Evolutionary conservation across 2,113 vertebrate species (phyloP).

Genomic region (Astur gentilis): DNA sequence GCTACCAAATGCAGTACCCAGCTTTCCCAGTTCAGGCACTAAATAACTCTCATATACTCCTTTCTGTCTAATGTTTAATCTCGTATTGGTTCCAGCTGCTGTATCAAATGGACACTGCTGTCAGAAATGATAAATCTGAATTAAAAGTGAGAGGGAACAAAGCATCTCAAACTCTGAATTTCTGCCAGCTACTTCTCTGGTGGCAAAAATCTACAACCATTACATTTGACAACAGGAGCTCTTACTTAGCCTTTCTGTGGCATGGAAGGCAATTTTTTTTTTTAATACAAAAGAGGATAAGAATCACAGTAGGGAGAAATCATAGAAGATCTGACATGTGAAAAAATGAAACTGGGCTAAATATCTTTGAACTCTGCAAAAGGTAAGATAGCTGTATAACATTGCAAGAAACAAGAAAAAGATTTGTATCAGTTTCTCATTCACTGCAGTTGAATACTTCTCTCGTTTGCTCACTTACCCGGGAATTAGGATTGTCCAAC

Average conservation of each 20-base stretch:
- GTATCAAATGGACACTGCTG: neutral
- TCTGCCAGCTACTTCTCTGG: neutral
- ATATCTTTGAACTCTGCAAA: neutral
- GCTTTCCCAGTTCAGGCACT: neutral
- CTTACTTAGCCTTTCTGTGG: neutral
- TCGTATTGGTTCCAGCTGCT: neutral
- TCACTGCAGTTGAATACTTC: neutral
- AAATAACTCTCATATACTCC: neutral
- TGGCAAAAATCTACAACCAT: neutral
- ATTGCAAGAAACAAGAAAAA: neutral
- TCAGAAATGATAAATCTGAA: neutral
- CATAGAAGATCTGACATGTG: neutral
- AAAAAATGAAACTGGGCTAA: neutral
- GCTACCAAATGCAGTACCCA: neutral
- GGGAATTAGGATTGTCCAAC: conserved; percentile 92
- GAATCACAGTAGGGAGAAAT: neutral
- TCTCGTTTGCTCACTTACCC: conserved; percentile 76
- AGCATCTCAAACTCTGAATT: neutral
- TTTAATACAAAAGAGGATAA: neutral
- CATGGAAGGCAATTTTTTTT: neutral
- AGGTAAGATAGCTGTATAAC: neutral
- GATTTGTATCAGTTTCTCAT: neutral
- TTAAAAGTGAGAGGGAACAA: neutral
- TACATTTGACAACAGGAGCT: neutral
- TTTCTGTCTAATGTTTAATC: neutral